A percentile compares a stretch with the other conserved stretches of the same genome.
phyloP scores from a whole-genome alignment of 2,888 invertebrate genomes.

The Doris montereyensis region DNA sequence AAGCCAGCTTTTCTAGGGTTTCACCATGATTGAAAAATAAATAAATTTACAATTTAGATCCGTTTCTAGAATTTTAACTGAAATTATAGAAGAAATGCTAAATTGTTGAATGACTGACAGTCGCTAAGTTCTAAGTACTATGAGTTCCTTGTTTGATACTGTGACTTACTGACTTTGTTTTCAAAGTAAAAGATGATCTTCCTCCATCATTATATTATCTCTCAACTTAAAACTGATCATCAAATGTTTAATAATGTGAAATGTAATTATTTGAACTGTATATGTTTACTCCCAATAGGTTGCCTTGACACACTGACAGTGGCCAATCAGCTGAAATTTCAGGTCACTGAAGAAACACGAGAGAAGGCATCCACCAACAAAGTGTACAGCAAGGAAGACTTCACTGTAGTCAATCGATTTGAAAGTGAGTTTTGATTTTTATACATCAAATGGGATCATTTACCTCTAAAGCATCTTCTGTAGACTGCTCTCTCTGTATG shows the following conservation, averaged over 20 bases:
- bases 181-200: too few relatives aligned
- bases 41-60: too few relatives aligned
- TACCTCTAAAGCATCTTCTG: neutral
- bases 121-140: too few relatives aligned
- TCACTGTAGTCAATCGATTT: conserved; percentile 87
- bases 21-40: too few relatives aligned
- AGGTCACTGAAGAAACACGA: conserved; percentile 69
- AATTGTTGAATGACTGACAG: too few relatives aligned
- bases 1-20: too few relatives aligned
- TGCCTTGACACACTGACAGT: conserved; percentile 90
- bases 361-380: conserved; percentile 73
- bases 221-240: too few relatives aligned
- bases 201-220: too few relatives aligned
- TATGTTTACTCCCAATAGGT: conserved; percentile 50
- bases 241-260: too few relatives aligned
- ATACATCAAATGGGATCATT: neutral
- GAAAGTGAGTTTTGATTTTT: conserved; percentile 78
- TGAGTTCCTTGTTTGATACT: neutral
- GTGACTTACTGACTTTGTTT: neutral
- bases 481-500: neutral
- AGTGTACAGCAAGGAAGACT: conserved; percentile 85
- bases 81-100: too few relatives aligned
- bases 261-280: neutral
- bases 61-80: too few relatives aligned
- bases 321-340: conserved; percentile 76